Conservation (phyloP, 2,797 vertebrate species). For the Catamblyrhynchus diadema region DNA sequence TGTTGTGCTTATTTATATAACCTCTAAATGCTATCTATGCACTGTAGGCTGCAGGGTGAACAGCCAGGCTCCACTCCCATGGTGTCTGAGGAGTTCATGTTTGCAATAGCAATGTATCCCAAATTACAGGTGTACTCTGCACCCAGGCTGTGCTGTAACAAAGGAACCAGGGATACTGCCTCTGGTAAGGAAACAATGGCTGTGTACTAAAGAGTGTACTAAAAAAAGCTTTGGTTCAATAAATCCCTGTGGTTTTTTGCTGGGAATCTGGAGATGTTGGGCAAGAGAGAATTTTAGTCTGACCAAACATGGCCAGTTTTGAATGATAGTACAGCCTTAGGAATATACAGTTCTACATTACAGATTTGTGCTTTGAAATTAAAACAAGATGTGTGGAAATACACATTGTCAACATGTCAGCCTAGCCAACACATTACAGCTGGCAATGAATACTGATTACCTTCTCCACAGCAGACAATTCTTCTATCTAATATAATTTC, state of each 20-base stretch:
- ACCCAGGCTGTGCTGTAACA: background rate
- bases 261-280: background rate
- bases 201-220: background rate
- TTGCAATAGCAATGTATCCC: background rate
- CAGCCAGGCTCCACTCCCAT: background rate
- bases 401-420: slow-evolving; percentile 46
- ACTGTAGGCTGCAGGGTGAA: background rate
- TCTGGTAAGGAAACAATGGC: background rate
- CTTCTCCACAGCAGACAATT: background rate
- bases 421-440: background rate
- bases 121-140: background rate
- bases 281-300: background rate
- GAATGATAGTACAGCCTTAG: background rate
- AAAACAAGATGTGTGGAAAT: slow-evolving; percentile 41
- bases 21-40: background rate
- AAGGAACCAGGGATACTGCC: background rate
- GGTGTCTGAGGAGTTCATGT: background rate
- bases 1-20: slow-evolving; percentile 27
- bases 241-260: background rate
- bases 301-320: background rate
- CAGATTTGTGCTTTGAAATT: slow-evolving; percentile 12
- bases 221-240: background rate
- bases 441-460: slow-evolving; percentile 45
- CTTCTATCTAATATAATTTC: background rate
- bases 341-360: background rate